Conservation (phyloP, 1,140 invertebrate genomes). For the Drosophila serrata region DNA sequence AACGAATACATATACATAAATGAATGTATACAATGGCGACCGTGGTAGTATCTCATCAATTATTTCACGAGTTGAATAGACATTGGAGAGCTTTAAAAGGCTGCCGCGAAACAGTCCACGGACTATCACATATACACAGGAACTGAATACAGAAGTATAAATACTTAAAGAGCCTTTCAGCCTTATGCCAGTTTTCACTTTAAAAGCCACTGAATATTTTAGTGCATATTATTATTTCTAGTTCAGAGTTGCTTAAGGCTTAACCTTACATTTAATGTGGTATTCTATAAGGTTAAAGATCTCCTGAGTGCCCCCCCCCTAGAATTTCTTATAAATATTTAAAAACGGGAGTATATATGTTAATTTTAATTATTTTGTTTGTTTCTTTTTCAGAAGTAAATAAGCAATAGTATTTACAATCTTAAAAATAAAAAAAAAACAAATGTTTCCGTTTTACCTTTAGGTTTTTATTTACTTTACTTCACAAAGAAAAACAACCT, state of each 20-base stretch:
- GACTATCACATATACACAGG: neutral
- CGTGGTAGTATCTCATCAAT: conserved; percentile 54
- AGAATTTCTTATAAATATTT: neutral
- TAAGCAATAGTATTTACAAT: conserved; percentile 1
- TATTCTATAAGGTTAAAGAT: neutral
- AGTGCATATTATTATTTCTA: neutral
- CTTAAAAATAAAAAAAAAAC: neutral
- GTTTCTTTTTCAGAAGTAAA: neutral
- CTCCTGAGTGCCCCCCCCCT: rapidly evolving
- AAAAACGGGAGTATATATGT: neutral
- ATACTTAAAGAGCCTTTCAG: neutral
- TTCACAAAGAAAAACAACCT: too few species aligned
- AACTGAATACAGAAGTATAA: neutral
- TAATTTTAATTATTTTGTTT: neutral
- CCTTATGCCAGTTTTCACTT: neutral
- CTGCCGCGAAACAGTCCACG: conserved; percentile 7
- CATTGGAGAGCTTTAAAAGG: conserved; percentile 51
- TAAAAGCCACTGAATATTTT: neutral
- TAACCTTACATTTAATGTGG: neutral
- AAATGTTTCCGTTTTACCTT: neutral
- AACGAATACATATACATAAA: conserved; percentile 8
- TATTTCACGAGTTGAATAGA: conserved; percentile 42
- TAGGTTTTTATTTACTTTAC: neutral
- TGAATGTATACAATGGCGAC: conserved; percentile 15
- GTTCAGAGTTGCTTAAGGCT: neutral